phyloP scores from a whole-genome alignment of 2,888 invertebrate species.

The Brachyptera putata region DNA sequence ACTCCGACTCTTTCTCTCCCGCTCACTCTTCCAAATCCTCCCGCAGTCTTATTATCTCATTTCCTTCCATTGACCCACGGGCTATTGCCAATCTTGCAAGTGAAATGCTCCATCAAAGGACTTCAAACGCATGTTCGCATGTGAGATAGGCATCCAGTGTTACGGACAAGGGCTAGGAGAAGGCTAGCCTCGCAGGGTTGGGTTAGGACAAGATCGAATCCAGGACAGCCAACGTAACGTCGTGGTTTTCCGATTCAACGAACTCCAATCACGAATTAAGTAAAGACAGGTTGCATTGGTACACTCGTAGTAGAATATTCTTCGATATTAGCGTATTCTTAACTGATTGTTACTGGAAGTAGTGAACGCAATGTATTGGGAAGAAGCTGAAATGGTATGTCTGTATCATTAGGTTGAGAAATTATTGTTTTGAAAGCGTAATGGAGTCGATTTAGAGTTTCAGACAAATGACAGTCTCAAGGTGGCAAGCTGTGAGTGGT shows the following conservation, averaged over 20 bases:
- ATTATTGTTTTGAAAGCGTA: too few species aligned
- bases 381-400: too few species aligned
- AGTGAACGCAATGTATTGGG: too few species aligned
- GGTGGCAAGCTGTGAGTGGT: too few species aligned
- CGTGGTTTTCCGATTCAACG: slow-evolving; percentile 22
- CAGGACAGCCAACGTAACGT: neutral
- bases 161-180: neutral
- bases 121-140: slow-evolving; percentile 10
- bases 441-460: too few species aligned
- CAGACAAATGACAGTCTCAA: too few species aligned
- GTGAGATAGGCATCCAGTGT: neutral
- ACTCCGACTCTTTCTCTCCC: too few species aligned
- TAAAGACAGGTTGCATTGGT: too few species aligned
- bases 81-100: slow-evolving; percentile 8
- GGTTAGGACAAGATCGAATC: neutral
- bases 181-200: neutral
- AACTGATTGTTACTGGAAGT: too few species aligned
- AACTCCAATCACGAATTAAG: slow-evolving; percentile 19
- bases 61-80: slow-evolving; percentile 15
- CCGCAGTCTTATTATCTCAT: slow-evolving; percentile 9
- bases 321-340: too few species aligned
- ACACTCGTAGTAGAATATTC: too few species aligned
- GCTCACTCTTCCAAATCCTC: neutral
- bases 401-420: too few species aligned
- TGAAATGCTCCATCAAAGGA: slow-evolving; percentile 9